Evolutionary conservation across 2,888 invertebrate genomes (phyloP), one percentile per base, ranked within the genome.

Genomic region (Chloroclystis v-ata): DNA sequence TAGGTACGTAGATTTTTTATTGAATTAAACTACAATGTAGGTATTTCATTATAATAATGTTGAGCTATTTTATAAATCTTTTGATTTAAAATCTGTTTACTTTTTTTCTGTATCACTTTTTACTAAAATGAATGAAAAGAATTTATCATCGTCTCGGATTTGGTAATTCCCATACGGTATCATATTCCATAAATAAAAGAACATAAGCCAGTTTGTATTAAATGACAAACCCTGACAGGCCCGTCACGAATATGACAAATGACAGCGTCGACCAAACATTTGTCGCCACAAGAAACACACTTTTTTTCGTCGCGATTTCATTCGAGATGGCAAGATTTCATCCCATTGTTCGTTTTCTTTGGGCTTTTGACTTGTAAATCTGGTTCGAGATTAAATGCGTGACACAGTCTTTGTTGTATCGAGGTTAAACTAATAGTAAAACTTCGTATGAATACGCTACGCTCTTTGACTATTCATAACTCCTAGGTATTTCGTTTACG

Each of bases 301-400:
- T 33, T 33, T 33, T 70, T 73, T 69, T 68, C 64, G 69, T 69
- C 56, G 46, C 65, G 60, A 66, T 75, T 65, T 63, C 65, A 67
- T 72, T 68, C 72, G 74, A 69, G 72, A 69, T 69, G 67, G 56
- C 52, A 60, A 61, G 65, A 63, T 72, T 67, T 69, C 63, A 54
- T 62, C 35, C 63, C 58, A 73, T 77, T 78, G 75, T 75, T 70
- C 58, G 42, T 37, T 59, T 67, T 70, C 62, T 69, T 62, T 63
- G 42, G 47, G 49, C 46, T 52, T 57, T 61, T 58, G 57, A 51
- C 57, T 60, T 61, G 63, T 60, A 57, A 60, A 63, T 52, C 52
- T 47, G 43, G 45, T 32, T 42, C 44, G 30, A 40, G 51, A 55
- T 65, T 49, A 45, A 54, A 41, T 25, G 43, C 52, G 45, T 44